phyloP scores from a whole-genome alignment of 2,888 invertebrate genomes.

The Macaria liturata region DNA sequence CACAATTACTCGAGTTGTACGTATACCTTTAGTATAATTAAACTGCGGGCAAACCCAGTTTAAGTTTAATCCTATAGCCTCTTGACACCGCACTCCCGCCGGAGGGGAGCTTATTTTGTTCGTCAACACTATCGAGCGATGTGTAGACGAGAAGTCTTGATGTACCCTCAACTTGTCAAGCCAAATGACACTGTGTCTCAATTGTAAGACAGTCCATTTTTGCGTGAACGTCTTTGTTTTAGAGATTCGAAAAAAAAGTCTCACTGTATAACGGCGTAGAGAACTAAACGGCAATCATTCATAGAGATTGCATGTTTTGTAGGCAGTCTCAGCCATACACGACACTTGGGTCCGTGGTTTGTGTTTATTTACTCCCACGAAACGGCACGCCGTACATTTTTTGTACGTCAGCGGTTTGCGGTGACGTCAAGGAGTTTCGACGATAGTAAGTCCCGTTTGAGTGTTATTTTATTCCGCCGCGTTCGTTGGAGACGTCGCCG shows the following conservation, averaged over 20 bases:
- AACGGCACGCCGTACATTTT: conserved; percentile 51
- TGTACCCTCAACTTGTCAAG: conserved; percentile 58
- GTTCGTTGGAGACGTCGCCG: neutral
- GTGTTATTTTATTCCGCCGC: conserved; percentile 33
- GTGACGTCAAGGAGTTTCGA: conserved; percentile 46
- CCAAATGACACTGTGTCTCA: conserved; percentile 62
- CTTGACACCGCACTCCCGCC: conserved; percentile 78
- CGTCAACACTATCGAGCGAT: conserved; percentile 80
- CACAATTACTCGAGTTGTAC: conserved; percentile 63
- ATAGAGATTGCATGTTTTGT: conserved; percentile 72
- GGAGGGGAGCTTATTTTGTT: conserved; percentile 80
- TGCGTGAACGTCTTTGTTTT: conserved; percentile 54
- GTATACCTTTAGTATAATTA: conserved; percentile 81
- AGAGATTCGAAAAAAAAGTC: conserved; percentile 9
- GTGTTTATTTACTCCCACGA: conserved; percentile 63
- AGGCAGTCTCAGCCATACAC: conserved; percentile 59
- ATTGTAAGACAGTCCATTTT: conserved; percentile 60
- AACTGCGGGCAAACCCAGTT: conserved; percentile 80
- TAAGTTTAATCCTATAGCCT: conserved; percentile 83
- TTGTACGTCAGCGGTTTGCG: conserved; percentile 36
- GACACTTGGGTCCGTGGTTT: conserved; percentile 62
- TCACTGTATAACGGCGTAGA: too few species aligned
- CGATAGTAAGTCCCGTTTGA: conserved; percentile 34
- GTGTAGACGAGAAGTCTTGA: conserved; percentile 69
- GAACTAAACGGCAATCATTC: conserved; percentile 61